A percentile compares a stretch with the other conserved stretches of the same genome.
These are phyloP conservation scores for Phoxinus phoxinus DNA, from an alignment of 2,113 vertebrate genomes.

Conservation along the genomic window DNA sequence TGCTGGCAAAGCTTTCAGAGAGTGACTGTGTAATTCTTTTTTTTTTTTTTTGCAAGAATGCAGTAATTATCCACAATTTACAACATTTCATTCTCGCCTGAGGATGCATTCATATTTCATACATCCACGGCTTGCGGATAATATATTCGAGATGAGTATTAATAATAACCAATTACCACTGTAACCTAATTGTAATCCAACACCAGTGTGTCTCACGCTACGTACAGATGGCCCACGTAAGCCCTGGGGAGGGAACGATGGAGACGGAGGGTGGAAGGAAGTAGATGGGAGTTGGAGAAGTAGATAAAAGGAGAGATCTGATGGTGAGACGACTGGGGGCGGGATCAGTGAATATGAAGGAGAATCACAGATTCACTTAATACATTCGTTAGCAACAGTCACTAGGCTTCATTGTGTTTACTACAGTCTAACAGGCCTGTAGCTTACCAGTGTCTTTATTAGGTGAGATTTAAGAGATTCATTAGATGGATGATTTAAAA, in stretches of 20 bases:
- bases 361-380: not conserved
- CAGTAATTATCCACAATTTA: slow-evolving; percentile 28
- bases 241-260: slow-evolving; percentile 29
- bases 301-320: slow-evolving; percentile 24
- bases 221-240: slow-evolving; percentile 52
- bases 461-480: too few relatives aligned
- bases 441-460: not conserved
- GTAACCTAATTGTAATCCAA: slow-evolving; percentile 37
- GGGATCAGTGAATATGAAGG: not conserved
- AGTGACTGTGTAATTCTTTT: slow-evolving; percentile 3
- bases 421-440: not conserved
- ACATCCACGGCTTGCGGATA: slow-evolving; percentile 59
- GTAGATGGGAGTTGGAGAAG: slow-evolving; percentile 1
- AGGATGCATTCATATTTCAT: slow-evolving; percentile 68
- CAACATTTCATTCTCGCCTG: slow-evolving; percentile 42
- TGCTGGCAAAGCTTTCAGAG: not conserved
- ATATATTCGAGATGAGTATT: slow-evolving; percentile 62
- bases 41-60: slow-evolving; percentile 7
- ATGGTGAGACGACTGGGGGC: not conserved
- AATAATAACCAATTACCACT: slow-evolving; percentile 56
- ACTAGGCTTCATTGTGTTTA: not conserved
- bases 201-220: not conserved
- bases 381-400: not conserved
- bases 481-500: too few relatives aligned
- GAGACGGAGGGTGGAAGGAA: slow-evolving; percentile 29